These are phyloP conservation scores for Hormaphis cornu DNA, from an alignment of 1,140 invertebrate species.

Conservation along the genomic window DNA sequence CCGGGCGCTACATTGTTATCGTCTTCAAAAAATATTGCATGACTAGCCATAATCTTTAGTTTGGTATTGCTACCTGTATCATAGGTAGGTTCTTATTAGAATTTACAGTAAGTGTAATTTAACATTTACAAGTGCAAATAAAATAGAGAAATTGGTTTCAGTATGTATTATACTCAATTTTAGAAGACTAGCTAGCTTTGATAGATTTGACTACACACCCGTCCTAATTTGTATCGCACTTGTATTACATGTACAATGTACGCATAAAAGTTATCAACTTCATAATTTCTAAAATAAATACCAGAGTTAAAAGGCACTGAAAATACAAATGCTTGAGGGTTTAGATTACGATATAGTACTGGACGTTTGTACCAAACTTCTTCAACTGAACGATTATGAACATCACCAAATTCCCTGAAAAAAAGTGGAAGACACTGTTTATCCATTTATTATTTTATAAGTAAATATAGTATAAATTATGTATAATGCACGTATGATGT, in stretches of 20 bases:
- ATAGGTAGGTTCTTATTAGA: not conserved
- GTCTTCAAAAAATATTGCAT: slow-evolving; percentile 74
- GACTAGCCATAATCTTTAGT: slow-evolving; percentile 63
- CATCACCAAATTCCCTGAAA: slow-evolving; percentile 63
- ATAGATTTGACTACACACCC: not conserved
- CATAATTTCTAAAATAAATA: slow-evolving; percentile 28
- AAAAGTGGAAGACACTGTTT: slow-evolving; percentile 23
- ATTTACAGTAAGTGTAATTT: not conserved
- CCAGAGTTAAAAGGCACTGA: slow-evolving; percentile 59
- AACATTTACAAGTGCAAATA: not conserved
- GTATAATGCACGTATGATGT: not conserved
- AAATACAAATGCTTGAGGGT: slow-evolving; percentile 64
- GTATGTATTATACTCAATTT: not conserved
- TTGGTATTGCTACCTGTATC: slow-evolving; percentile 44
- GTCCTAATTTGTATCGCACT: not conserved
- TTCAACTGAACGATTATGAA: slow-evolving; percentile 69
- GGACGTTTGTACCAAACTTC: slow-evolving; percentile 88
- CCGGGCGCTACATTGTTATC: slow-evolving; percentile 67
- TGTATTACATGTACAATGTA: not conserved
- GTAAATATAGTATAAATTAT: slow-evolving; percentile 26
- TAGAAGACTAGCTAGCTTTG: not conserved
- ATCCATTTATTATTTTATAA: not conserved
- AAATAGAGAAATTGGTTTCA: not conserved
- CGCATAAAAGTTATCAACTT: not conserved
- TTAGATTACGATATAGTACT: slow-evolving; percentile 70